These are phyloP conservation scores for Heterodera carotae DNA, from an alignment of 1,140 invertebrate genomes.

Conservation along the genomic window DNA sequence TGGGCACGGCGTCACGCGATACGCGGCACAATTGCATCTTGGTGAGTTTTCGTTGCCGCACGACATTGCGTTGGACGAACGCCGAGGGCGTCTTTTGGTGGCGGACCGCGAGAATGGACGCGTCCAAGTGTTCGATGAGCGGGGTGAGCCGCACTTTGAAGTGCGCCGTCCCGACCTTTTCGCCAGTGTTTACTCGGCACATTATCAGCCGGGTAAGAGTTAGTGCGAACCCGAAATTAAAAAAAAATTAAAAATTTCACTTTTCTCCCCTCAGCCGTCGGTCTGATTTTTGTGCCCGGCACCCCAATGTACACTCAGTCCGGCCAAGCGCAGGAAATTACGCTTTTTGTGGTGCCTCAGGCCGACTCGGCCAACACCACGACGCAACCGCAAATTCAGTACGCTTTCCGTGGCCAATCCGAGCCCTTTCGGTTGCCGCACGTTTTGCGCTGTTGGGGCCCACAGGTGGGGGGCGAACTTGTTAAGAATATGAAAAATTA, in stretches of 20 bases:
- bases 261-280: slow-evolving; percentile 41
- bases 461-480: slow-evolving; percentile 28
- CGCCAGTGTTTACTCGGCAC: slow-evolving; percentile 51
- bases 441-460: slow-evolving; percentile 47
- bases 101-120: slow-evolving; percentile 89
- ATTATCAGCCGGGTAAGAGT: slow-evolving; percentile 47
- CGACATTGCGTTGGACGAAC: slow-evolving; percentile 78
- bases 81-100: slow-evolving; percentile 77
- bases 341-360: slow-evolving; percentile 34
- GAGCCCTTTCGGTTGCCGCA: slow-evolving; percentile 53
- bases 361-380: not conserved
- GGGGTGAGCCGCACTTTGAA: slow-evolving; percentile 51
- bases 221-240: too few species aligned
- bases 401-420: slow-evolving; percentile 49
- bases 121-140: slow-evolving; percentile 75
- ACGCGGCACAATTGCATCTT: slow-evolving; percentile 43
- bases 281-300: slow-evolving; percentile 57
- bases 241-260: slow-evolving; percentile 7
- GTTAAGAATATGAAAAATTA: not conserved
- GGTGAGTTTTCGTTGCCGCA: slow-evolving; percentile 79
- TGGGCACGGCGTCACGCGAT: slow-evolving; percentile 26
- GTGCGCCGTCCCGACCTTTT: slow-evolving; percentile 43
- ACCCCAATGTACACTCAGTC: slow-evolving; percentile 1
- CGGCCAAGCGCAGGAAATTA: slow-evolving; percentile 20
- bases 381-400: slow-evolving; percentile 39